Percentiles rank a stretch among this genome's conserved stretches.
These are phyloP conservation scores for Carcina quercana DNA, from an alignment of 2,888 invertebrate species.

Conservation along the genomic window DNA sequence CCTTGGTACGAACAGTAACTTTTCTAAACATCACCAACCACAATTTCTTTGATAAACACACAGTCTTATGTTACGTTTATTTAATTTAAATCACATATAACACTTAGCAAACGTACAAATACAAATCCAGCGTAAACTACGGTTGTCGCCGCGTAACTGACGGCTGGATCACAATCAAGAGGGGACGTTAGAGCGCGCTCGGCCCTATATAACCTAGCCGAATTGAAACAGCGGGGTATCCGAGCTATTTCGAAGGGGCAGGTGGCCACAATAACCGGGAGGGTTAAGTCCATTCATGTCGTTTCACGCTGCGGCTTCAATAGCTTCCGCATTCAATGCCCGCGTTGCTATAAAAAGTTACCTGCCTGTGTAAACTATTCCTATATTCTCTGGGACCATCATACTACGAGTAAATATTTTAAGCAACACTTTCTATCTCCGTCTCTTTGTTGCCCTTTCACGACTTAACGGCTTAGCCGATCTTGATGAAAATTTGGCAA, in stretches of 20 bases:
- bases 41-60: too few species aligned
- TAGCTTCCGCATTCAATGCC: slow-evolving; percentile 54
- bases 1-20: neutral
- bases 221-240: slow-evolving; percentile 54
- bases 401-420: too few species aligned
- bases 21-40: neutral
- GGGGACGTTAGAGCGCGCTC: slow-evolving; percentile 38
- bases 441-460: too few species aligned
- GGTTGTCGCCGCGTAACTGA: slow-evolving; percentile 59
- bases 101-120: slow-evolving; percentile 19
- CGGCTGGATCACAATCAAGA: slow-evolving; percentile 52
- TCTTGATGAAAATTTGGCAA: too few species aligned
- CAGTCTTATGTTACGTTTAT: too few species aligned
- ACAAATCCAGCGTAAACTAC: slow-evolving; percentile 45
- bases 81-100: too few species aligned
- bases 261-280: slow-evolving; percentile 40
- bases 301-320: slow-evolving; percentile 34
- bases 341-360: slow-evolving; percentile 21
- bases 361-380: too few species aligned
- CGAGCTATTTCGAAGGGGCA: slow-evolving; percentile 30
- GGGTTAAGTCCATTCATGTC: slow-evolving; percentile 56
- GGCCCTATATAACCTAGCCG: slow-evolving; percentile 63
- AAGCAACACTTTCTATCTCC: too few species aligned
- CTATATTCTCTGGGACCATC: too few species aligned
- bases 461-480: too few species aligned